Percentiles rank a stretch among this genome's conserved stretches.
Conservation (phyloP, 2,888 invertebrate genomes). For the Actias luna region DNA sequence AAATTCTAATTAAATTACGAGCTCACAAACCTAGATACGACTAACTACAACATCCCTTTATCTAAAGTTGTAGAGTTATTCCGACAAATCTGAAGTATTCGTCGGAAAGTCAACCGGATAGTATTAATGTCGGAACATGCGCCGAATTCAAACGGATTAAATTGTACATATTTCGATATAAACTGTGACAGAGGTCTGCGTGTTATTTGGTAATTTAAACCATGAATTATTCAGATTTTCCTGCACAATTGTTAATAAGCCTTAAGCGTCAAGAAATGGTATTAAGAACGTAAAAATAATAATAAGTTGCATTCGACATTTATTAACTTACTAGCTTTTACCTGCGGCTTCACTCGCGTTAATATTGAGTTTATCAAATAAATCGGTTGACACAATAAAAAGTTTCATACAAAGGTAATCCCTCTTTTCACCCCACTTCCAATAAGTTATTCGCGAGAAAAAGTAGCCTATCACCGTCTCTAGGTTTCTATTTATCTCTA, state of each 20-base stretch:
- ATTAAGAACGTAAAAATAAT: constrained; percentile 11
- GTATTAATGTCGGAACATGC: constrained; percentile 46
- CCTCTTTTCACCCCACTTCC: no score
- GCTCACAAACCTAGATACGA: constrained; percentile 49
- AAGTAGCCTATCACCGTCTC: no score
- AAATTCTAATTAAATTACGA: constrained; percentile 72
- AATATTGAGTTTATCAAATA: no score
- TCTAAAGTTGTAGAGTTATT: constrained; percentile 64
- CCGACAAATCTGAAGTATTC: constrained; percentile 65
- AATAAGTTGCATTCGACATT: constrained; percentile 7
- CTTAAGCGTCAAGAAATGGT: constrained; percentile 9
- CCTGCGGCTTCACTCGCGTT: not conserved
- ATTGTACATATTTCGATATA: constrained; percentile 40
- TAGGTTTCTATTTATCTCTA: no score
- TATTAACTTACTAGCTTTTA: not conserved
- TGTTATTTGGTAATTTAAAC: constrained; percentile 29
- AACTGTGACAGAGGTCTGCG: constrained; percentile 27
- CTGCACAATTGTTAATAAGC: constrained; percentile 16
- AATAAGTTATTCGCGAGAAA: no score
- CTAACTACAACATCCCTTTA: constrained; percentile 60
- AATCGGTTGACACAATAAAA: no score
- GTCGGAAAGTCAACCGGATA: constrained; percentile 51
- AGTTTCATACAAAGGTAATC: no score
- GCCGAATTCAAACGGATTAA: constrained; percentile 43
- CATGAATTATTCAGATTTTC: constrained; percentile 18